Evolutionary conservation across 2,888 invertebrate species (phyloP), one percentile per base, ranked within the genome.

Genomic region (Cartodere bifasciata): DNA sequence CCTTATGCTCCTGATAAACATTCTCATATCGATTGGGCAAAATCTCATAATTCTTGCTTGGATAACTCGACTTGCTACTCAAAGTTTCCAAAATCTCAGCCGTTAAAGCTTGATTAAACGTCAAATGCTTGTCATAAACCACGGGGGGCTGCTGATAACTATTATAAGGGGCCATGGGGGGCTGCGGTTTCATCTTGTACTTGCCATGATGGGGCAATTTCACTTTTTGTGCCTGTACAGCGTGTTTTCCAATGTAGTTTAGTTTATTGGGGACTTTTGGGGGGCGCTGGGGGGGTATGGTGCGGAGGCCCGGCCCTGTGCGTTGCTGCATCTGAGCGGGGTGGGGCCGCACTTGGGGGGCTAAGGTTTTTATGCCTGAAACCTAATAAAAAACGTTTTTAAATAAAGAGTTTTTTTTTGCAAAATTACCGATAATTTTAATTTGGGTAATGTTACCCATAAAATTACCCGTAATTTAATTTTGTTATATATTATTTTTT

Each of bases 81-180:
- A 64, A 55, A 16, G 72, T 71, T 45, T 73, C 72, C 40, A 72
- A 53, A 44, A 73, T 73, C 48, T 73, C 71, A 13, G 72, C 72
- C 2, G 72, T 72, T 31, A 72, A 51, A 34, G 71, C 71, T 45
- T 72, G 72, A 48, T 71, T 72, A 13, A 70, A 70, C 4, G 70
- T 68, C 11, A 69, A 60, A 49, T 68, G 69, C 2, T 66, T 44
- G 32, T 51, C 49, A 16, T 48, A 40, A 13, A 43, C 44, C 27
- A 40, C 33, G 11, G 45, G 42, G 14, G 15, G 17, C 26, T 26
- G 26, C 14, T 24, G 13, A 28, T 38, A 42, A 28, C 20, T 38
- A 24, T 39, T 37, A 24, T 42, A 43, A 14, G 32, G 41, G 6
- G n/a, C n/a, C n/a, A n/a, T n/a, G n/a, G 43, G 29, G 15, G 45